Base-by-base conservation (phyloP, 30 jellyfish, hydroid and myxozoan species). In the Hydractinia symbiolongicarpus region DNA sequence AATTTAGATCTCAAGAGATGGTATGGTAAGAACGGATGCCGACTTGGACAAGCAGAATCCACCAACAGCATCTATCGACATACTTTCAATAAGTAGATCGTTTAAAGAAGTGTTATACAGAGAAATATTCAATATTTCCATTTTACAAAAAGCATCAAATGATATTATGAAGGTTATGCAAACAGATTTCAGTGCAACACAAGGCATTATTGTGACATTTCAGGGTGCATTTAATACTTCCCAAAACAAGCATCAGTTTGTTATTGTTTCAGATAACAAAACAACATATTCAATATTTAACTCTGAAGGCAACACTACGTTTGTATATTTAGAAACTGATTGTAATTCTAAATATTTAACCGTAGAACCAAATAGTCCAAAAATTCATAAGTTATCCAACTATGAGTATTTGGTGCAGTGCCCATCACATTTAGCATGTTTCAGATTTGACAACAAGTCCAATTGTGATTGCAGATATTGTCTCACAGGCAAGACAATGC, bases 241-340 rank as follows among this genome's bases (percentile, higher is more conserved):
- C 9, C 9, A 64, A 64, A 13, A 64, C 40, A 44, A 7, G 40
- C 40, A n/a, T 64, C 74, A 64, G 17, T 51, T 64, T 64, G 16
- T 64, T 64, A 44, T 64, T 64, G 74, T 64, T n/a, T 44, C 74
- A n/a, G 74, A 51, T 13, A 64, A 64, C 9, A 64, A 64, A n/a
- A 51, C 7, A 64, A 64, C 74, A 51, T 64, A n/a, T 64, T 4
- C 52, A n/a, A 64, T 64, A n/a, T 64, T 64, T 13, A 64, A 64
- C 74, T 64, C 19, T 64, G 74, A 1, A n/a, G 74, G 17, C 16
- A 64, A 64, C 16, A 58, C 19, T 11, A n/a, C 19, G 19, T 7
- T 7, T 64, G 19, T n/a, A 44, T 64, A n/a, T 64, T 44, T n/a
- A 64, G 74, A 64, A 64, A 64, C 74, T 6, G 40, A 44, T 6